Percentiles rank a stretch among this genome's conserved stretches.
Conservation (phyloP, 2,113 vertebrate species). For the Sphaerodactylus townsendi region DNA sequence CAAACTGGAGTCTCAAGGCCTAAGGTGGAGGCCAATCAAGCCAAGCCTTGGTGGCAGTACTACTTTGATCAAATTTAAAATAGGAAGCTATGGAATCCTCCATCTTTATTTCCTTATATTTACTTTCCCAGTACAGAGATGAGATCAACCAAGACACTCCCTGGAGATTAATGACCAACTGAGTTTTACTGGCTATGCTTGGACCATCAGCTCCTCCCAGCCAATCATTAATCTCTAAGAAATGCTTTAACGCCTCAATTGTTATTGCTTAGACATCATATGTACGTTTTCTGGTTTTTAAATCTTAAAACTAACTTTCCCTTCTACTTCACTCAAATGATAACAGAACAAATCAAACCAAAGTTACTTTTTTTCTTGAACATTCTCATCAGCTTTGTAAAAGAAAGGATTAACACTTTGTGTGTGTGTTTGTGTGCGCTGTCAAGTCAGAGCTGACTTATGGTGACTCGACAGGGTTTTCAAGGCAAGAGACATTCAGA, state of each 20-base stretch:
- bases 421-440: too few species aligned
- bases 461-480: too few species aligned
- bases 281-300: constrained; percentile 56
- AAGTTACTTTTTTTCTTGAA: constrained; percentile 5
- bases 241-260: constrained; percentile 63
- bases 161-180: constrained; percentile 61
- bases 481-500: too few species aligned
- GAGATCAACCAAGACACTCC: constrained; percentile 49
- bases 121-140: constrained; percentile 62
- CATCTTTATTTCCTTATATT: constrained; percentile 57
- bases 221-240: constrained; percentile 65
- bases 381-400: constrained; percentile 15
- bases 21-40: too few species aligned
- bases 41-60: background rate
- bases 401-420: background rate
- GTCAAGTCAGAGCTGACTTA: too few species aligned
- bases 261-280: constrained; percentile 59
- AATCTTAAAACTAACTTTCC: constrained; percentile 56
- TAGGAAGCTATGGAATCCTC: background rate
- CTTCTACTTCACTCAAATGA: constrained; percentile 42
- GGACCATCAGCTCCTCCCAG: constrained; percentile 64
- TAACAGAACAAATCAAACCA: constrained; percentile 26
- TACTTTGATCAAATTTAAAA: background rate
- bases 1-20: too few species aligned
- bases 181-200: constrained; percentile 64